Evolutionary conservation across 2,888 invertebrate species (phyloP), one percentile per base, ranked within the genome.

Genomic region (Metalampra italica): DNA sequence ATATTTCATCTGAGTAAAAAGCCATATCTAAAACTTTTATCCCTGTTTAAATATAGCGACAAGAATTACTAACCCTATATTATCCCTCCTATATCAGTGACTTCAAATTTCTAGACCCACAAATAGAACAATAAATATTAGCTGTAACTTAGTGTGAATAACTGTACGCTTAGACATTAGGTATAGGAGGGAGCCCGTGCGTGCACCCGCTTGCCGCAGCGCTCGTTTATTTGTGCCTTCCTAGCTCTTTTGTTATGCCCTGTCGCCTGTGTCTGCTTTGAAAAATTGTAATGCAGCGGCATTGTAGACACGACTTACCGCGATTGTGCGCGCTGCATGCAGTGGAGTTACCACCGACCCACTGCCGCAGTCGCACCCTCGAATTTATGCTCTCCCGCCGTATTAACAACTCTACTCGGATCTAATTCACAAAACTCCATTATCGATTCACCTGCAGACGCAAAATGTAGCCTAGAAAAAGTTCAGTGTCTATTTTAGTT

Each of bases 211-310:
- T 76, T 78, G 72, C 78, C 75, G 77, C 81, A 79, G 71, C 69
- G 81, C 82, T 83, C 84, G 83, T 84, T 86, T 85, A 84, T 85
- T 84, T 84, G 83, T 79, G 80, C 82, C 82, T 86, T 85, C 76
- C 80, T 78, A 79, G 77, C 81, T 83, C 86, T 82, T 84, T 88
- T 87, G 86, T 87, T 86, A 78, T 70, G 80, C 80, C 74, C 76
- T 78, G 83, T 82, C 79, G 85, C 79, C 71, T 79, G 78, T 83
- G 80, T 84, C 83, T 82, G 85, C 80, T 82, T 82, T 84, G 84
- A 84, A 86, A 88, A 87, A 86, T 85, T 86, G 86, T 86, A 82
- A 84, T 85, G 81, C 79, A 78, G 78, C 79, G 69, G 78, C 71
- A 80, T 82, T 82, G 86, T 84, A 76, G 75, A 78, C 70, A 64